A percentile compares a stretch with the other conserved stretches of the same genome.
Evolutionary conservation across 2,797 vertebrate species (phyloP).

Genomic region (Momotus momota): DNA sequence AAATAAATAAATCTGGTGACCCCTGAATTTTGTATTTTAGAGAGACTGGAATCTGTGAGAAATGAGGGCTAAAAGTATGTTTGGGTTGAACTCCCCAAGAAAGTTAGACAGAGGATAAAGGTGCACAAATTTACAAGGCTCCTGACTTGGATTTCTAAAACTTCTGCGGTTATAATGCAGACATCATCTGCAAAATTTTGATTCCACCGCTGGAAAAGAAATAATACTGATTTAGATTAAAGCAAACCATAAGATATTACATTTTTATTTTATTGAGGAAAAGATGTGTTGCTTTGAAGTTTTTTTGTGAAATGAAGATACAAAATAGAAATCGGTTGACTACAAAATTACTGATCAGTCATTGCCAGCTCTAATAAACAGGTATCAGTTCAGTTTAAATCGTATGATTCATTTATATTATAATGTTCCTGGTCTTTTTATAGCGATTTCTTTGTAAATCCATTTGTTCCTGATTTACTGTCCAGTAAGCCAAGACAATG

Average conservation of each 20-base stretch:
- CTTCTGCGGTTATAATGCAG: background rate
- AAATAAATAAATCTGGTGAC: background rate
- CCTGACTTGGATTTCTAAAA: background rate
- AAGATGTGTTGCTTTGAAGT: background rate
- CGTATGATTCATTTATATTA: background rate
- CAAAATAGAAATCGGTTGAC: background rate
- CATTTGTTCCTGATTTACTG: background rate
- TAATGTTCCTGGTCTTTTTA: background rate
- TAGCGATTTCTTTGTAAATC: background rate
- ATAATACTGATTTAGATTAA: background rate
- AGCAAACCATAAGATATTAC: background rate
- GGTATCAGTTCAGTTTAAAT: background rate
- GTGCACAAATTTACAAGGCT: background rate
- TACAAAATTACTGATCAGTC: background rate
- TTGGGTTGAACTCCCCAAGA: background rate
- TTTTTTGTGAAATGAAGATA: background rate
- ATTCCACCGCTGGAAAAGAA: background rate
- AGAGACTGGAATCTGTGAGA: background rate
- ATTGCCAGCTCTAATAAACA: background rate
- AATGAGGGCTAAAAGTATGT: background rate
- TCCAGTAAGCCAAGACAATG: background rate
- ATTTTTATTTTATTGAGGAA: background rate
- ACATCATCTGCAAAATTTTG: background rate
- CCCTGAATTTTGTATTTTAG: background rate
- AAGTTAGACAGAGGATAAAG: background rate